Evolutionary conservation across 1,140 invertebrate genomes (phyloP).

Genomic region (Sitophilus oryzae): DNA sequence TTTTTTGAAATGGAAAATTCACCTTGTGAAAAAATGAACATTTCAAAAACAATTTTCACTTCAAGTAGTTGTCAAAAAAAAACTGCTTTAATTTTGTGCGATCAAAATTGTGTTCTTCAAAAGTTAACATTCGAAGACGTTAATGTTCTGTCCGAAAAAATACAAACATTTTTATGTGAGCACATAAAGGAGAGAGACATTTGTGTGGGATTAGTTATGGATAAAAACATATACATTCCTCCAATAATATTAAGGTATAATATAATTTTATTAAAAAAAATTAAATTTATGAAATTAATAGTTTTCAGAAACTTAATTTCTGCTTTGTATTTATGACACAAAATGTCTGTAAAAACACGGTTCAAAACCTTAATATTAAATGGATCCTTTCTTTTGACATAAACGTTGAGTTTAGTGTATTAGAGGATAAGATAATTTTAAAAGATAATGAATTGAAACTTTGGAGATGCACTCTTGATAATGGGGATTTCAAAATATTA

Average conservation of each 20-base stretch:
- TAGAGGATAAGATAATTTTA: conserved; percentile 4
- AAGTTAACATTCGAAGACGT: neutral
- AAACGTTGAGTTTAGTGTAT: neutral
- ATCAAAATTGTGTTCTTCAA: neutral
- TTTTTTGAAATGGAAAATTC: too few species aligned
- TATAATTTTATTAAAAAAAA: neutral
- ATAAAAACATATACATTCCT: conserved; percentile 27
- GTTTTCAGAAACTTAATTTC: conserved; percentile 24
- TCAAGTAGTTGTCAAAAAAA: neutral
- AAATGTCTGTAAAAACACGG: conserved; percentile 4
- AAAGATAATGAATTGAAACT: conserved; percentile 7
- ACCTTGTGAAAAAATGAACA: too few species aligned
- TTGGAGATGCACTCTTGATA: conserved; percentile 12
- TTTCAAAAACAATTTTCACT: too few species aligned
- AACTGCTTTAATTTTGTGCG: neutral
- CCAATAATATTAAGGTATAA: conserved; percentile 28
- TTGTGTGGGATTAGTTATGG: conserved; percentile 28
- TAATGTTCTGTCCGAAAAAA: too few species aligned
- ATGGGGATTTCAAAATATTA: neutral
- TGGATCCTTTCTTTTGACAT: conserved; percentile 11
- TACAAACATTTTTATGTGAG: conserved; percentile 14
- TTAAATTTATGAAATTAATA: conserved; percentile 5
- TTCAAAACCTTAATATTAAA: conserved; percentile 4
- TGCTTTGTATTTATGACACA: conserved; percentile 23
- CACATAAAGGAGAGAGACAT: conserved; percentile 11